Percentiles rank a stretch among this genome's conserved stretches.
phyloP scores from a whole-genome alignment of 2,888 invertebrate species.

The Drosophila prolongata region DNA sequence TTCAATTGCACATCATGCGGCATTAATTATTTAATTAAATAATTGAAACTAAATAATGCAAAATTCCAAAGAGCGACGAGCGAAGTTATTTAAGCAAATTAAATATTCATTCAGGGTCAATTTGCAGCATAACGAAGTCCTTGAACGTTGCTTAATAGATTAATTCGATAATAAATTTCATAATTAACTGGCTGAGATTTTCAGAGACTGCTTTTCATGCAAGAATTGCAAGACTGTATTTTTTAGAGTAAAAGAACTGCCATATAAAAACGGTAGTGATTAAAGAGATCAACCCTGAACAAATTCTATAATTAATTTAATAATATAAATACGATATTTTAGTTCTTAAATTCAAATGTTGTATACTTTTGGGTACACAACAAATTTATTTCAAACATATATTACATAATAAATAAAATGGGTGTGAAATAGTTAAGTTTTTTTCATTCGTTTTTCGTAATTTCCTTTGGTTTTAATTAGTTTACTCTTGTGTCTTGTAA shows the following conservation, averaged over 20 bases:
- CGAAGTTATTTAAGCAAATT: conserved; percentile 6
- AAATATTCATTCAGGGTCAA: conserved; percentile 8
- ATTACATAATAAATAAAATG: no score
- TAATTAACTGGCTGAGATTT: not conserved
- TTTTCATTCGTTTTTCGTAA: no score
- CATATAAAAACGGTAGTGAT: no score
- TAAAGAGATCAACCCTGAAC: no score
- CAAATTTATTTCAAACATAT: no score
- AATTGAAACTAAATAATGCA: conserved; percentile 60
- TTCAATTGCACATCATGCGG: conserved; percentile 49
- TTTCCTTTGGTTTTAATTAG: not conserved
- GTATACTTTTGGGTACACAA: no score
- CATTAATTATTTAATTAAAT: conserved; percentile 55
- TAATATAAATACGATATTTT: no score
- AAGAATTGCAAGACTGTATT: not conserved
- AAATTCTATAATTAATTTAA: no score
- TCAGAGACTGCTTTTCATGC: not conserved
- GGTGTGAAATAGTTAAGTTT: no score
- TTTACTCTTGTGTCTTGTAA: not conserved
- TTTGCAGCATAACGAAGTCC: not conserved
- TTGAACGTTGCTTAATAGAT: conserved; percentile 1
- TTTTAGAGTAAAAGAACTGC: no score
- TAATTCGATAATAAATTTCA: conserved; percentile 8
- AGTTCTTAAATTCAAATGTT: no score
- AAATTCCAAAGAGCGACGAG: conserved; percentile 3